Conservation (phyloP, 2,888 invertebrate species). For the Nemotelus pantherinus region DNA sequence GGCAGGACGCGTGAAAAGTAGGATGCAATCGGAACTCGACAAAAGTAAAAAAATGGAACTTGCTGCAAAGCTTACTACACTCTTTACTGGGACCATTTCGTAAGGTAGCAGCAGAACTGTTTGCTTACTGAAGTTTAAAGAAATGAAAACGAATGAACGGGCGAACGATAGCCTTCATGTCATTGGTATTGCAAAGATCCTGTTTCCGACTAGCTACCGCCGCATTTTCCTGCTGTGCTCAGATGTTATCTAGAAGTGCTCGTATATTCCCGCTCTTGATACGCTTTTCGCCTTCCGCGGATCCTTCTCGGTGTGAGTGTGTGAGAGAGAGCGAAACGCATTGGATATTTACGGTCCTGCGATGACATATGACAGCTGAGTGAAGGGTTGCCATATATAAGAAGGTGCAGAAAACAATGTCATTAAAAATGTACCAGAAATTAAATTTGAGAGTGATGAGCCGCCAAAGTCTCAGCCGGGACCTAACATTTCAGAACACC, state of each 20-base stretch:
- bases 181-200: constrained; percentile 21
- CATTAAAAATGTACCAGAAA: no score
- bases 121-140: neutral
- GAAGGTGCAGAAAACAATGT: no score
- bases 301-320: neutral
- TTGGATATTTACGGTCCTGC: no score
- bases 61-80: no score
- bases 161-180: constrained; percentile 17
- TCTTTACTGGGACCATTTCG: no score
- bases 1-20: constrained; percentile 34
- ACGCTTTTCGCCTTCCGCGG: constrained; percentile 20
- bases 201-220: constrained; percentile 28
- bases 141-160: neutral
- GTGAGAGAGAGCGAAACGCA: no score
- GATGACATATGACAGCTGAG: no score
- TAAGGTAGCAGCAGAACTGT: no score
- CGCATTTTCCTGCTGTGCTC: constrained; percentile 26
- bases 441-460: no score
- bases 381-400: no score
- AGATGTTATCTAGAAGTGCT: neutral
- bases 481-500: no score
- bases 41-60: neutral
- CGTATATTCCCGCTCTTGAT: constrained; percentile 11
- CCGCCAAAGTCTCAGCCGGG: no score
- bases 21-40: constrained; percentile 29